Percentiles rank a stretch among this genome's conserved stretches.
phyloP scores from a whole-genome alignment of 2,797 vertebrate genomes.

The Dipus sagitta region DNA sequence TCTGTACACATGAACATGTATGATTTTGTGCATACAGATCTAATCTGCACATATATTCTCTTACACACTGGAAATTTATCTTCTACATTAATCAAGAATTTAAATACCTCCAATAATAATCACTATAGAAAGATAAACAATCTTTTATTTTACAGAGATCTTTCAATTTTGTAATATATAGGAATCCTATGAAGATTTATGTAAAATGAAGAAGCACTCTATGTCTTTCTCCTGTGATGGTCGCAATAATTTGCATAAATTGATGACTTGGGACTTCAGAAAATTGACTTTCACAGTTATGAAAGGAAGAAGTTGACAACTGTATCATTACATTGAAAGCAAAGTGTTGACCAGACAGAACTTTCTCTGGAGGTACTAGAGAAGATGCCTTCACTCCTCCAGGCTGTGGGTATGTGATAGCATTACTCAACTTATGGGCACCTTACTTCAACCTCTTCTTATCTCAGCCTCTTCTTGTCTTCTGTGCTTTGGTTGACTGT shows the following conservation, averaged over 20 bases:
- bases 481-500: neutral
- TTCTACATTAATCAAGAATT: neutral
- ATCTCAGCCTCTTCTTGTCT: neutral
- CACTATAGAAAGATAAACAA: neutral
- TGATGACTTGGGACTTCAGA: neutral
- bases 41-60: too few relatives aligned
- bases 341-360: fast-evolving
- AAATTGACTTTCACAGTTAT: neutral
- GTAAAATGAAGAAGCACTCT: neutral
- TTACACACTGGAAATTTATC: neutral
- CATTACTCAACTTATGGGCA: neutral
- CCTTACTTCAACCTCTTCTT: neutral
- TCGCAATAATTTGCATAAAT: neutral
- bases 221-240: neutral
- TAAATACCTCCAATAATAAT: neutral
- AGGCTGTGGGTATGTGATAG: neutral
- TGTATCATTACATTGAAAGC: fast-evolving
- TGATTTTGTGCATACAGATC: neutral
- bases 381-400: neutral
- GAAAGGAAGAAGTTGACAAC: neutral
- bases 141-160: neutral
- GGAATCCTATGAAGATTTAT: neutral
- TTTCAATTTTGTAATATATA: neutral
- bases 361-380: fast-evolving
- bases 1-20: neutral